Base-by-base conservation (phyloP, 2,797 vertebrate genomes). In the Leptoclinus maculatus region DNA sequence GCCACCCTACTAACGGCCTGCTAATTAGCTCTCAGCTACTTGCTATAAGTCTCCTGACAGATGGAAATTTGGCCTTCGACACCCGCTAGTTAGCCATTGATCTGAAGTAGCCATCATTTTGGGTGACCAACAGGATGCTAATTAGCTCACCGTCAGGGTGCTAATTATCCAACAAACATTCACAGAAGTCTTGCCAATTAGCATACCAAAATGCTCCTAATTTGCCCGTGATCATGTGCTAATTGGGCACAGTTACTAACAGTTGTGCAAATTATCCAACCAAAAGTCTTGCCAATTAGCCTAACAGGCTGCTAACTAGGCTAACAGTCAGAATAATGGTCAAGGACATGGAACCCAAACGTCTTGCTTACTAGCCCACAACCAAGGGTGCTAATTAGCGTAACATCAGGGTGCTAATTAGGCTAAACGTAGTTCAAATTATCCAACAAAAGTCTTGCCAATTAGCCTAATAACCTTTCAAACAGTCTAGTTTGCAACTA, bases 1-100 rank as follows among this genome's bases (percentile, higher is more conserved):
- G 51, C 38, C 43, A 29, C 32, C 79, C 74, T 14, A 79, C 82
- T 53, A 27, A 49, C 83, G 64, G 34, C 70, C 27, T 45, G 54
- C 76, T 45, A 56, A 74, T 53, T 34, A 53, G 59, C 60, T 13
- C 29, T 2, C 13, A 65, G 32, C 49, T 23, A 10, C 56, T 29
- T 32, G 43, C 27, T 41, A 58, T 10, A 11, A 41, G 25, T 17
- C 32, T 72, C 16, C 29, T 53, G 65, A 76, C 45, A n/a, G 73
- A 29, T 0, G 47, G 32, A 47, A 19, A 27, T 71, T 16, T 63
- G 38, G 38, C 16, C 12, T 49, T 21, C 39, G 53, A 47, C 25
- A 19, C 38, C 29, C 13, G 1, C 39, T 32, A 9, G 62, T 9
- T 27, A n/a, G 6, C 78, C 56, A 12, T 79, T 82, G 76, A 1